Evolutionary conservation across 2,888 invertebrate species (phyloP).

Genomic region (Himalopsyche kuldschensis): DNA sequence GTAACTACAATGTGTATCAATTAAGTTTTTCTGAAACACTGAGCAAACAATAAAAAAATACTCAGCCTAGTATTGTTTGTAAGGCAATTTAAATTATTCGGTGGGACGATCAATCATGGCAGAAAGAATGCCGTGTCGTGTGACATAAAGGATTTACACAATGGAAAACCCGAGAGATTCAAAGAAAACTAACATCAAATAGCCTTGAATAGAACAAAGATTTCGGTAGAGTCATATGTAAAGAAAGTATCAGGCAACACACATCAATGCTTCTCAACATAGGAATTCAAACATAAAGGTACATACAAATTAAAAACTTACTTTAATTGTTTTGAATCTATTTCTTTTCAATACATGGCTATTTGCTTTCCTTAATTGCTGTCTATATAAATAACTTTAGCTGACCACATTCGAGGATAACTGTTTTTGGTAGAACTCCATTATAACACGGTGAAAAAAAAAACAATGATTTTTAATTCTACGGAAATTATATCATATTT

Average conservation of each 20-base stretch:
- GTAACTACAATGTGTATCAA: not conserved
- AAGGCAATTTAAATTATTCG: not conserved
- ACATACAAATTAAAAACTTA: too few species aligned
- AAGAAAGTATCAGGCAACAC: not conserved
- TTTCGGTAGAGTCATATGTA: not conserved
- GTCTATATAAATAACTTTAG: too few species aligned
- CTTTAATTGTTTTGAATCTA: too few species aligned
- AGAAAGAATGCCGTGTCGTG: conserved; percentile 4
- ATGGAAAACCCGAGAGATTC: not conserved
- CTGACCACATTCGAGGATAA: too few species aligned
- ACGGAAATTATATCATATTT: too few species aligned
- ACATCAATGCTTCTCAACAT: not conserved
- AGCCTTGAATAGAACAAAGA: not conserved
- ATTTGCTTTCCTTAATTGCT: too few species aligned
- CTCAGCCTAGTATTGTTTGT: not conserved
- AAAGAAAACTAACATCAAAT: not conserved
- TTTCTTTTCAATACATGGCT: too few species aligned
- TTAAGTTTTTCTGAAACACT: not conserved
- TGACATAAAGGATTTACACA: not conserved
- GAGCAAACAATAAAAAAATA: not conserved
- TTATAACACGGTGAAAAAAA: too few species aligned
- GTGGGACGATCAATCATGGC: conserved; percentile 26
- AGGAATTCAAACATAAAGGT: too few species aligned
- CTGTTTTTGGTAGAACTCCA: too few species aligned
- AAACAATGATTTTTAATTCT: too few species aligned